A percentile compares a stretch with the other conserved stretches of the same genome.
Evolutionary conservation across 2,113 vertebrate species (phyloP).

Genomic region (Ahaetulla prasina): DNA sequence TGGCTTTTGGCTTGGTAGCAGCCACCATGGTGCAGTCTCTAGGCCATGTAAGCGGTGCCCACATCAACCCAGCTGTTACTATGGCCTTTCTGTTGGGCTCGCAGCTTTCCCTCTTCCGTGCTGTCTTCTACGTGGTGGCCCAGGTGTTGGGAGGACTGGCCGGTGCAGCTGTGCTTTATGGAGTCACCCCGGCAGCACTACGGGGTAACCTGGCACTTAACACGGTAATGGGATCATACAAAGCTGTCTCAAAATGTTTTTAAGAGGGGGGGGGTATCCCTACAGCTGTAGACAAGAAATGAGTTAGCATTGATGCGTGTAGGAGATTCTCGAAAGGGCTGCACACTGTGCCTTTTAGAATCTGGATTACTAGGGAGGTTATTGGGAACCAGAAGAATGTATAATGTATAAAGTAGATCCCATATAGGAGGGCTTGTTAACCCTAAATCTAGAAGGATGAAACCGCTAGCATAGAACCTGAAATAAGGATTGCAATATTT

Average conservation of each 20-base stretch:
- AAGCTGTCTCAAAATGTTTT: neutral
- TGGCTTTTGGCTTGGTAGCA: conserved; percentile 88
- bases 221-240: conserved; percentile 71
- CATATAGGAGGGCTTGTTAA: neutral
- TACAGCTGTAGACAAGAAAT: neutral
- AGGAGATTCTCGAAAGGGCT: neutral
- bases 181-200: conserved; percentile 81
- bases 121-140: conserved; percentile 84
- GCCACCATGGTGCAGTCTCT: conserved; percentile 87
- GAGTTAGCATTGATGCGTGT: neutral
- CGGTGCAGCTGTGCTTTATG: conserved; percentile 85
- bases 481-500: neutral
- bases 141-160: conserved; percentile 87
- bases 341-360: neutral
- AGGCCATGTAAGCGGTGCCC: conserved; percentile 89
- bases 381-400: neutral
- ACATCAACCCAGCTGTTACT: conserved; percentile 91
- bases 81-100: conserved; percentile 87
- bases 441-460: neutral
- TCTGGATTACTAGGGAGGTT: neutral
- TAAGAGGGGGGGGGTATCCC: neutral
- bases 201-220: conserved; percentile 87
- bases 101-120: conserved; percentile 87
- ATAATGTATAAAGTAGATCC: neutral
- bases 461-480: neutral